Evolutionary conservation across 2,888 invertebrate species (phyloP).

Genomic region (Drosophila greeni): DNA sequence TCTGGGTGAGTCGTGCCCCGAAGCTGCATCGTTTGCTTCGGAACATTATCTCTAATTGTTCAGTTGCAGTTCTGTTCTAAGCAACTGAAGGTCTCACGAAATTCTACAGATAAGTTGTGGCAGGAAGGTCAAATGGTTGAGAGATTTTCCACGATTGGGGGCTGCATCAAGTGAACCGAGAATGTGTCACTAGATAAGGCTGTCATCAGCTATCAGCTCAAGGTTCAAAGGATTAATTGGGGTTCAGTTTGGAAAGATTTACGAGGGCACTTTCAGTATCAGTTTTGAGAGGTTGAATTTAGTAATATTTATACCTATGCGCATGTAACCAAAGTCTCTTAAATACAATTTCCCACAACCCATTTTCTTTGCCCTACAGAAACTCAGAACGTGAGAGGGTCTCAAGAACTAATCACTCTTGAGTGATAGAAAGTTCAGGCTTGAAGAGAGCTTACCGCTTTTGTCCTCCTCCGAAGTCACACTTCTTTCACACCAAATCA

Average conservation of each 20-base stretch:
- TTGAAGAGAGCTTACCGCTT: not conserved
- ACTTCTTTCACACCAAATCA: constrained; percentile 28
- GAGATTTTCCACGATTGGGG: not conserved
- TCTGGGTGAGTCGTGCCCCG: constrained; percentile 27
- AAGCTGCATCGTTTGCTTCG: constrained; percentile 7
- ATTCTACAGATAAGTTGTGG: constrained; percentile 7
- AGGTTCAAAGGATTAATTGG: constrained; percentile 13
- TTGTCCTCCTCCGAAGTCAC: not conserved
- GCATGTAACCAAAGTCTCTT: not conserved
- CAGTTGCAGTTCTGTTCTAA: constrained; percentile 15
- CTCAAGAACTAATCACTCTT: constrained; percentile 3
- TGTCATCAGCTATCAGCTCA: constrained; percentile 4
- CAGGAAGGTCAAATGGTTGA: constrained; percentile 9
- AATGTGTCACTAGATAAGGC: constrained; percentile 21
- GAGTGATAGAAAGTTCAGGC: constrained; percentile 10
- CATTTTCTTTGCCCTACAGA: not conserved
- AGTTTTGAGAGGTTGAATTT: not conserved
- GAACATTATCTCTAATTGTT: constrained; percentile 25
- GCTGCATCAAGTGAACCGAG: not conserved
- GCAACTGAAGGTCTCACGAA: constrained; percentile 14
- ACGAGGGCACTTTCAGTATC: not conserved
- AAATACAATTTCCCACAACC: not conserved
- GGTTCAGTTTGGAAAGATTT: constrained; percentile 22
- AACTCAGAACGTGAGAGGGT: constrained; percentile 2
- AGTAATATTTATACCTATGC: not conserved